These are phyloP conservation scores for Euthynnus affinis DNA, from an alignment of 2,797 vertebrate genomes.

Conservation along the genomic window DNA sequence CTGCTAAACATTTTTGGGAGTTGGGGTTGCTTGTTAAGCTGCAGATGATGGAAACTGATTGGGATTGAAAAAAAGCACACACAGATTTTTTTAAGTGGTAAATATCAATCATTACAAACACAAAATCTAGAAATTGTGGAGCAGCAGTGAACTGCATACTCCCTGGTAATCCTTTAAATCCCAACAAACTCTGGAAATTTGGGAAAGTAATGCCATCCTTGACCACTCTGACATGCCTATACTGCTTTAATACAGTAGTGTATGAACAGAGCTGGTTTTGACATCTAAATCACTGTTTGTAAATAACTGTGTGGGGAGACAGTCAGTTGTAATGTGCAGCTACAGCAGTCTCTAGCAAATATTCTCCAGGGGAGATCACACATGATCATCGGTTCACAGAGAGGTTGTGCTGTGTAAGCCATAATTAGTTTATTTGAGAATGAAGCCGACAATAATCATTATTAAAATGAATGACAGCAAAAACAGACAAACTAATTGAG, in stretches of 20 bases:
- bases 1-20: conserved; percentile 4
- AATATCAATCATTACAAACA: conserved; percentile 73
- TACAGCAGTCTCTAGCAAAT: conserved; percentile 15
- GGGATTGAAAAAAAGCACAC: no score
- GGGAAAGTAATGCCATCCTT: conserved; percentile 76
- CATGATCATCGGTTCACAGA: conserved; percentile 2
- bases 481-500: conserved; percentile 79
- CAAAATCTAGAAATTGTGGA: conserved; percentile 76
- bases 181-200: conserved; percentile 78
- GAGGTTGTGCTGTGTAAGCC: conserved; percentile 22
- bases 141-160: conserved; percentile 62
- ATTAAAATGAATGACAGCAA: conserved; percentile 74
- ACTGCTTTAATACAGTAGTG: conserved; percentile 51
- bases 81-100: conserved; percentile 47
- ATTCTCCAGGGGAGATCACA: conserved; percentile 25
- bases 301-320: conserved; percentile 39
- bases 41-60: conserved; percentile 42
- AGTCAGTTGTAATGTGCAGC: conserved; percentile 30
- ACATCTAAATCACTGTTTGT: conserved; percentile 63
- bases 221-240: conserved; percentile 68
- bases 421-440: conserved; percentile 68
- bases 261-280: conserved; percentile 49
- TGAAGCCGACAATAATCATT: conserved; percentile 71
- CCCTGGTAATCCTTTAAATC: conserved; percentile 81
- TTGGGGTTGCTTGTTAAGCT: not conserved